Percentiles rank a stretch among this genome's conserved stretches.
phyloP scores from a whole-genome alignment of 1,140 invertebrate species.

The Holotrichia oblita region DNA sequence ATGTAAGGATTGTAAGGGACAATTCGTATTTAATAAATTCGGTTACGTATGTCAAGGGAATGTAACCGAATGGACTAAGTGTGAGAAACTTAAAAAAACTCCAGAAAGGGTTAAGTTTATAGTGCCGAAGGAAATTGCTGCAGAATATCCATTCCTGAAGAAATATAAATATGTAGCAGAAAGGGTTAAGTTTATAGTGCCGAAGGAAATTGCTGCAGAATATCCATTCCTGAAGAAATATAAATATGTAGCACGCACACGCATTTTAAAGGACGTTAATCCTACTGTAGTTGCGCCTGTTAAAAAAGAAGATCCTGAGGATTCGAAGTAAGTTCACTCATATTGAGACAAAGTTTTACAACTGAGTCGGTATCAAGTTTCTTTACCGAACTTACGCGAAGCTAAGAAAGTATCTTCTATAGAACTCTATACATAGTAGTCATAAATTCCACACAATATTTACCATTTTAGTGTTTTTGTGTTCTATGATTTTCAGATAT shows the following conservation, averaged over 20 bases:
- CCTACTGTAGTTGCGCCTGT: slow-evolving; percentile 63
- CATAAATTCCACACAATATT: too few relatives aligned
- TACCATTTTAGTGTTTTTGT: too few relatives aligned
- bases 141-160: slow-evolving; percentile 70
- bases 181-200: slow-evolving; percentile 78
- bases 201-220: slow-evolving; percentile 70
- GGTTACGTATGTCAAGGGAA: slow-evolving; percentile 85
- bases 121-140: slow-evolving; percentile 74
- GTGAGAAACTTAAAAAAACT: slow-evolving; percentile 74
- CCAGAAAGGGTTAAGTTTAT: slow-evolving; percentile 80
- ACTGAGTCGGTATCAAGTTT: neutral
- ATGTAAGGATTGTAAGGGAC: slow-evolving; percentile 85
- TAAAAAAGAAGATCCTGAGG: slow-evolving; percentile 66
- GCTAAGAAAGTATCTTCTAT: neutral
- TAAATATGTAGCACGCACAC: slow-evolving; percentile 70
- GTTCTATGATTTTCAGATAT: too few relatives aligned
- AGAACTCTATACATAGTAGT: too few relatives aligned
- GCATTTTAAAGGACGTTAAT: slow-evolving; percentile 70
- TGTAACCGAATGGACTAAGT: slow-evolving; percentile 92
- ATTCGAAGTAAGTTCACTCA: slow-evolving; percentile 50
- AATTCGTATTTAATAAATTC: slow-evolving; percentile 76
- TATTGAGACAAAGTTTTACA: neutral
- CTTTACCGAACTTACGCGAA: too few relatives aligned
- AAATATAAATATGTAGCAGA: slow-evolving; percentile 81
- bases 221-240: slow-evolving; percentile 73